Percentiles rank a stretch among this genome's conserved stretches.
These are phyloP conservation scores for Diarsia dahlii DNA, from an alignment of 2,888 invertebrate genomes.

Conservation along the genomic window DNA sequence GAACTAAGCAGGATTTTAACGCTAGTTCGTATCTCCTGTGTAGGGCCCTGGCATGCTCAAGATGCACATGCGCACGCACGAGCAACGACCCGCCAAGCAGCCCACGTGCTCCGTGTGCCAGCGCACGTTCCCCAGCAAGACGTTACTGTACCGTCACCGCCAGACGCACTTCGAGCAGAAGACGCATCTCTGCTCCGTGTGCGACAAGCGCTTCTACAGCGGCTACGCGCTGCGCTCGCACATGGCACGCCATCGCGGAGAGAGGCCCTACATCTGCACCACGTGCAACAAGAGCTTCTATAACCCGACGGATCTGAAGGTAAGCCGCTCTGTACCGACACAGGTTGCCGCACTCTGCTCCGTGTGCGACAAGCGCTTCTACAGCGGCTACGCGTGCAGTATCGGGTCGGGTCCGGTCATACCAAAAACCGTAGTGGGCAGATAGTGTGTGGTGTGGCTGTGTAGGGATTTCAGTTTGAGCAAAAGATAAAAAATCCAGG, in stretches of 20 bases:
- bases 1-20: background rate
- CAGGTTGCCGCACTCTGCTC: slow-evolving; percentile 91
- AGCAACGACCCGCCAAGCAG: slow-evolving; percentile 90
- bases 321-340: slow-evolving; percentile 89
- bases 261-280: slow-evolving; percentile 89
- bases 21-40: background rate
- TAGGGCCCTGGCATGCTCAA: slow-evolving; percentile 92
- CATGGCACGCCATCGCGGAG: slow-evolving; percentile 88
- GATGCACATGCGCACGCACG: slow-evolving; percentile 93
- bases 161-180: slow-evolving; percentile 92
- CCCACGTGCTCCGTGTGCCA: slow-evolving; percentile 92
- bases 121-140: slow-evolving; percentile 91
- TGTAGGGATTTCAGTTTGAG: no score
- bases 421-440: background rate
- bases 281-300: slow-evolving; percentile 91
- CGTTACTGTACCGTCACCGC: slow-evolving; percentile 91
- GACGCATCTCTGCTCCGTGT: slow-evolving; percentile 87
- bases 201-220: slow-evolving; percentile 88
- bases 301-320: slow-evolving; percentile 91
- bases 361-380: slow-evolving; percentile 88
- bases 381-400: slow-evolving; percentile 87
- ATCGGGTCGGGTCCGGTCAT: background rate
- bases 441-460: background rate
- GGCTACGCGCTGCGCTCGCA: slow-evolving; percentile 89
- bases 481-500: no score